A percentile compares a stretch with the other conserved stretches of the same genome.
Conservation (phyloP, 2,888 invertebrate genomes). For the Carterocephalus palaemon region DNA sequence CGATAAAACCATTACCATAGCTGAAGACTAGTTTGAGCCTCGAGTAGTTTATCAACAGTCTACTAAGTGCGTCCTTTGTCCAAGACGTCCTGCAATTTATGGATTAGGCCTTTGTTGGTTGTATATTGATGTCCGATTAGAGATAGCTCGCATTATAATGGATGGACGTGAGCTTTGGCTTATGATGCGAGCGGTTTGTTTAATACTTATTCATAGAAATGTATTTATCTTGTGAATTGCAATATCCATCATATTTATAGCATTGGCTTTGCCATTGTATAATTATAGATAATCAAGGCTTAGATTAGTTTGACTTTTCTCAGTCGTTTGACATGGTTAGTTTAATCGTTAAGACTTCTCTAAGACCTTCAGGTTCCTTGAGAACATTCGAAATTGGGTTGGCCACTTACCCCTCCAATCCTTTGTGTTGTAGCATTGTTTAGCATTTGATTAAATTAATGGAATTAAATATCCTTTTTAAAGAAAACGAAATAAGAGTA, state of each 20-base stretch:
- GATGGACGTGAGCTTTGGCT: slow-evolving; percentile 36
- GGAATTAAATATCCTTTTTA: too few relatives aligned
- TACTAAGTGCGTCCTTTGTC: slow-evolving; percentile 41
- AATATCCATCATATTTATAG: slow-evolving; percentile 16
- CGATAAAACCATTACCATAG: slow-evolving; percentile 28
- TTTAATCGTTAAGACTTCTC: too few relatives aligned
- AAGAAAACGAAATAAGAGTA: too few relatives aligned
- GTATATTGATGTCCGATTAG: slow-evolving; percentile 54
- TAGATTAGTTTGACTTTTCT: too few relatives aligned
- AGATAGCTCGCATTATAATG: slow-evolving; percentile 46
- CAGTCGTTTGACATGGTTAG: too few relatives aligned
- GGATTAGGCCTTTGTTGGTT: slow-evolving; percentile 53
- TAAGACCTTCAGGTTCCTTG: too few relatives aligned
- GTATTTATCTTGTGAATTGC: slow-evolving; percentile 9
- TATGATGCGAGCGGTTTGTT: slow-evolving; percentile 26
- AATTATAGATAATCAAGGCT: too few relatives aligned
- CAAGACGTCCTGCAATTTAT: slow-evolving; percentile 56
- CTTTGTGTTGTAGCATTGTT: too few relatives aligned
- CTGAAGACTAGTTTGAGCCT: slow-evolving; percentile 22
- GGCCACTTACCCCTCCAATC: too few relatives aligned
- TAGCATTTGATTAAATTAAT: too few relatives aligned
- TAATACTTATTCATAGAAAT: slow-evolving; percentile 18
- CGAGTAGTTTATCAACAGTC: slow-evolving; percentile 27
- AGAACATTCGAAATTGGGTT: too few relatives aligned
- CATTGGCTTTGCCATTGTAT: slow-evolving; percentile 1